phyloP scores from a whole-genome alignment of 2,113 vertebrate species.

The Entelurus aequoreus region DNA sequence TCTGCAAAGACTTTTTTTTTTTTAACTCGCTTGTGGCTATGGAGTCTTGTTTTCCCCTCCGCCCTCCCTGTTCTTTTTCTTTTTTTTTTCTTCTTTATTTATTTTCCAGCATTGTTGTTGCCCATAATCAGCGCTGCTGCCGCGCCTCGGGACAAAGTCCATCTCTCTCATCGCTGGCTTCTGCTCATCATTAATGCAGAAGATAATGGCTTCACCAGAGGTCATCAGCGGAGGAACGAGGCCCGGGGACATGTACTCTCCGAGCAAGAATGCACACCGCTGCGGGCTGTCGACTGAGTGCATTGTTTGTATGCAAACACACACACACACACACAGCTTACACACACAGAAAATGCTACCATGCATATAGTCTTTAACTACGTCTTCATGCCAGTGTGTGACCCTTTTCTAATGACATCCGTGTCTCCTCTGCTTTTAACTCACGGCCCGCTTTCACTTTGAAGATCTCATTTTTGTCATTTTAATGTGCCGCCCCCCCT shows the following conservation, averaged over 20 bases:
- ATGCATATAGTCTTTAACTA: constrained; percentile 25
- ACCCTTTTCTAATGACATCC: constrained; percentile 18
- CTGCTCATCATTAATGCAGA: constrained; percentile 74
- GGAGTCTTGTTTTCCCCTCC: constrained; percentile 11
- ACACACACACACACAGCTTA: constrained; percentile 17
- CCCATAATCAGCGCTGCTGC: constrained; percentile 59
- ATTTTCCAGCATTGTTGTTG: constrained; percentile 57
- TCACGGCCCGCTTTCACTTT: constrained; percentile 51
- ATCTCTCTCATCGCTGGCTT: constrained; percentile 70
- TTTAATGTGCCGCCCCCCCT: constrained; percentile 60
- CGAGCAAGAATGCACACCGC: constrained; percentile 63
- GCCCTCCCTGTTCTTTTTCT: background rate
- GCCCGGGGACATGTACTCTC: constrained; percentile 63
- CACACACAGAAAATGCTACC: constrained; percentile 27
- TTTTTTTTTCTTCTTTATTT: constrained; percentile 22
- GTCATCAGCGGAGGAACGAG: constrained; percentile 64
- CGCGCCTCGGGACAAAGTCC: constrained; percentile 66
- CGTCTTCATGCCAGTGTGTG: constrained; percentile 12
- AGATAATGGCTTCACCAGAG: constrained; percentile 74
- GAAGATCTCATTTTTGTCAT: constrained; percentile 58
- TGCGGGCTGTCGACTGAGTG: constrained; percentile 57
- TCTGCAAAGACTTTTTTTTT: constrained; percentile 39
- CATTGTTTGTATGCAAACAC: constrained; percentile 54
- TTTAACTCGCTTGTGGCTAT: constrained; percentile 64
- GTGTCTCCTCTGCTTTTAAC: constrained; percentile 34